Conservation (phyloP, 2,797 vertebrate species). For the Pseudochirops corinnae region DNA sequence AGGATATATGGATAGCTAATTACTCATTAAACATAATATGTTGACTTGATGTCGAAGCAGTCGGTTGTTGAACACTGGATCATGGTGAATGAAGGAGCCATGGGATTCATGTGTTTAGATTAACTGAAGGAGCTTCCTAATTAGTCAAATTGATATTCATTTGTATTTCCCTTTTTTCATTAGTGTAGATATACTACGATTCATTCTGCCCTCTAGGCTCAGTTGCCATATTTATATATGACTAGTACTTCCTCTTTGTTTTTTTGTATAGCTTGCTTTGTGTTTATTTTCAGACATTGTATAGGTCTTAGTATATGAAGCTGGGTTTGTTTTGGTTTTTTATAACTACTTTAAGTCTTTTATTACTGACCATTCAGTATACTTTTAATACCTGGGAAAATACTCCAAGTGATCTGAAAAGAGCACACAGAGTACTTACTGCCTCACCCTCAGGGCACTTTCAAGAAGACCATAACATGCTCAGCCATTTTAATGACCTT, state of each 20-base stretch:
- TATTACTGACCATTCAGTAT: slow-evolving; percentile 62
- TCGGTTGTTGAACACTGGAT: neutral
- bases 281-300: neutral
- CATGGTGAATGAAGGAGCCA: neutral
- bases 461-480: slow-evolving; percentile 65
- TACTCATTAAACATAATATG: slow-evolving; percentile 27
- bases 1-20: slow-evolving; percentile 37
- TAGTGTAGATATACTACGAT: neutral
- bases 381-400: slow-evolving; percentile 54
- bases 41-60: slow-evolving; percentile 29
- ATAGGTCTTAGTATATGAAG: neutral
- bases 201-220: neutral
- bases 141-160: slow-evolving; percentile 44
- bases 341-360: neutral
- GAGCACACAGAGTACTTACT: slow-evolving; percentile 59
- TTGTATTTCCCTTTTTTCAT: slow-evolving; percentile 21
- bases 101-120: slow-evolving; percentile 17
- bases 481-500: slow-evolving; percentile 69
- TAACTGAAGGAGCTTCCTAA: slow-evolving; percentile 27
- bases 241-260: neutral
- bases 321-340: neutral
- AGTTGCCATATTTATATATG: slow-evolving; percentile 12
- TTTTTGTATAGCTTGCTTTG: slow-evolving; percentile 30
- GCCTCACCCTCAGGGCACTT: slow-evolving; percentile 56
- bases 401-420: slow-evolving; percentile 60